These are phyloP conservation scores for Eupristina koningsbergeri DNA, from an alignment of 1,140 invertebrate genomes.

Conservation along the genomic window DNA sequence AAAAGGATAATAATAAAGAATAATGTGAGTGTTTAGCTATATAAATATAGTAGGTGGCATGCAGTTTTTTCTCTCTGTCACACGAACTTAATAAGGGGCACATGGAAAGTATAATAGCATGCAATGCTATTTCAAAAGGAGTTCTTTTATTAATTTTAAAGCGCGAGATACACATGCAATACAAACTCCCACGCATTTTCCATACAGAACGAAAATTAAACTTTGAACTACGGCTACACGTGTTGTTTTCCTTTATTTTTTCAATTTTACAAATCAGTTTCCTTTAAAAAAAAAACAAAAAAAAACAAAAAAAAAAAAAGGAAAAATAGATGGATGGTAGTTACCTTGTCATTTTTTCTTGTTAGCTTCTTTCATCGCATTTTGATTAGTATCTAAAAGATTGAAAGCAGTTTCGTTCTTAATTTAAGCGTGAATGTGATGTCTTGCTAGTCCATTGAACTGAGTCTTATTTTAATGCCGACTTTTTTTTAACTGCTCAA, in stretches of 20 bases:
- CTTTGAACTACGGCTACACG: neutral
- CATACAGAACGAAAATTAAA: neutral
- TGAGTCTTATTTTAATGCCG: neutral
- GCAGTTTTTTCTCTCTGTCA: neutral
- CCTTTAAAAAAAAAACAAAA: neutral
- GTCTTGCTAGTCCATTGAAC: neutral
- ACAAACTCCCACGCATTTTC: neutral
- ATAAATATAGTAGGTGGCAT: neutral
- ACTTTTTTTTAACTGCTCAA: neutral
- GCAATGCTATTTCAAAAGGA: neutral
- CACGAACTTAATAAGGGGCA: neutral
- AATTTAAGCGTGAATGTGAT: neutral
- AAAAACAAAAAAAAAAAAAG: no score
- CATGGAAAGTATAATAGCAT: slow-evolving; percentile 14
- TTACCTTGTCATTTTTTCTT: slow-evolving; percentile 7
- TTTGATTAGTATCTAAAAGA: neutral
- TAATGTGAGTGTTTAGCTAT: neutral
- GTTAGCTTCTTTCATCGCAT: neutral
- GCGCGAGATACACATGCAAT: neutral
- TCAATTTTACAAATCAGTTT: neutral
- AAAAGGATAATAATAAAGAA: neutral
- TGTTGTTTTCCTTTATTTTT: neutral
- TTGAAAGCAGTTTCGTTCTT: neutral
- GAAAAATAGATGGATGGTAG: no score
- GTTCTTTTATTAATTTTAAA: neutral